These are phyloP conservation scores for Pangasius mekongensis DNA, from an alignment of 2,797 vertebrate species.

Conservation along the genomic window DNA sequence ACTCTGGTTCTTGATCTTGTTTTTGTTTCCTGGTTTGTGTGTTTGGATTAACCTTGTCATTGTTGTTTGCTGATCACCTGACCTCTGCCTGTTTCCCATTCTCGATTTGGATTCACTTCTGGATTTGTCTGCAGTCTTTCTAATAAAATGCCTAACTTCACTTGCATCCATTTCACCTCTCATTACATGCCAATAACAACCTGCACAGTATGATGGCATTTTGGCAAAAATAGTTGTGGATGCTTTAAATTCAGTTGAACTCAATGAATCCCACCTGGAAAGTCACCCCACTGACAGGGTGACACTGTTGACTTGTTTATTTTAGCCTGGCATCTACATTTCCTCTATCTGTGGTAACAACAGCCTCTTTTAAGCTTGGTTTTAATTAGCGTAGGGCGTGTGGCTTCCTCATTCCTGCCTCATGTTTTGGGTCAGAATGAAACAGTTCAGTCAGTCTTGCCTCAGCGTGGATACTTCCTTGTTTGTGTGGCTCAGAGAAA, in stretches of 20 bases:
- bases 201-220: not conserved
- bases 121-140: too few relatives aligned
- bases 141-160: too few relatives aligned
- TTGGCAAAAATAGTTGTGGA: not conserved
- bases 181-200: not conserved
- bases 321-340: not conserved
- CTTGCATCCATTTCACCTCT: too few relatives aligned
- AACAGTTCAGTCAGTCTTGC: constrained; percentile 1
- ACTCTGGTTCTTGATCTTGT: too few relatives aligned
- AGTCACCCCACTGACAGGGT: not conserved
- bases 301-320: not conserved
- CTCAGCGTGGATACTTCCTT: not conserved
- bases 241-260: not conserved
- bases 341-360: not conserved
- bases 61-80: too few relatives aligned
- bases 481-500: not conserved
- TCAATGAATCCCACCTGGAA: not conserved
- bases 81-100: too few relatives aligned
- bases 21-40: too few relatives aligned
- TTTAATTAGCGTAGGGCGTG: not conserved
- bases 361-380: not conserved
- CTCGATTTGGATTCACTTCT: too few relatives aligned
- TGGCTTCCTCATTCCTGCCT: not conserved
- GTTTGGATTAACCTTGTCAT: too few relatives aligned
- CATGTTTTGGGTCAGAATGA: not conserved